Evolutionary conservation across 2,113 vertebrate genomes (phyloP).

Genomic region (Eleginops maclovinus): DNA sequence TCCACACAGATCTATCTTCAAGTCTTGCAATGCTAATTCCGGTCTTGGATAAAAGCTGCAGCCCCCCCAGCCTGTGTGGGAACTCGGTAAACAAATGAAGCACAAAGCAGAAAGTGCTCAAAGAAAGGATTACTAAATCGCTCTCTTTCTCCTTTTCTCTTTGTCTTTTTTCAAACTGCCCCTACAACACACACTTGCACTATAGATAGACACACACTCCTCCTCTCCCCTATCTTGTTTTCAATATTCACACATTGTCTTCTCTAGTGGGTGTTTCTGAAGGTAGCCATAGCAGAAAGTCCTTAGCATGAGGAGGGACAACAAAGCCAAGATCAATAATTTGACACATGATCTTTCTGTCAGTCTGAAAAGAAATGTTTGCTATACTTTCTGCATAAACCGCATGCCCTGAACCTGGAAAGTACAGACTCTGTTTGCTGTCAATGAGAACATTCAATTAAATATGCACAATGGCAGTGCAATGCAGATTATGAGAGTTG

Average conservation of each 20-base stretch:
- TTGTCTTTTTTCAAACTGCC: slow-evolving; percentile 40
- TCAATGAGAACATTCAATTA: slow-evolving; percentile 70
- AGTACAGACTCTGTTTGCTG: slow-evolving; percentile 53
- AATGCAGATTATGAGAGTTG: slow-evolving; percentile 58
- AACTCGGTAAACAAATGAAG: slow-evolving; percentile 68
- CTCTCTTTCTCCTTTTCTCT: slow-evolving; percentile 47
- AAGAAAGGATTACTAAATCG: slow-evolving; percentile 66
- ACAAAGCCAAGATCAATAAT: slow-evolving; percentile 72
- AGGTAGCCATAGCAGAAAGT: slow-evolving; percentile 48
- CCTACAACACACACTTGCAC: slow-evolving; percentile 6
- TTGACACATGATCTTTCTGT: slow-evolving; percentile 54
- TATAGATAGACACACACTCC: slow-evolving; percentile 7
- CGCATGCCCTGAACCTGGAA: slow-evolving; percentile 44
- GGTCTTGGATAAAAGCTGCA: slow-evolving; percentile 58
- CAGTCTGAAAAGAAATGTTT: slow-evolving; percentile 49
- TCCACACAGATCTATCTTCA: slow-evolving; percentile 20
- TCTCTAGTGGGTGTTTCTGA: slow-evolving; percentile 45
- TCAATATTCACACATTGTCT: slow-evolving; percentile 59
- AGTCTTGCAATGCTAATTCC: slow-evolving; percentile 63
- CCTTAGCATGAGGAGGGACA: slow-evolving; percentile 45
- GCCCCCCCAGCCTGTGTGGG: slow-evolving; percentile 55
- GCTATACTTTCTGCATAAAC: slow-evolving; percentile 42
- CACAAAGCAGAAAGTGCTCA: slow-evolving; percentile 67
- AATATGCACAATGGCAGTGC: slow-evolving; percentile 53
- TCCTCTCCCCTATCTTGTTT: slow-evolving; percentile 13